These are phyloP conservation scores for Aelia acuminata DNA, from an alignment of 2,888 invertebrate species.

Conservation along the genomic window DNA sequence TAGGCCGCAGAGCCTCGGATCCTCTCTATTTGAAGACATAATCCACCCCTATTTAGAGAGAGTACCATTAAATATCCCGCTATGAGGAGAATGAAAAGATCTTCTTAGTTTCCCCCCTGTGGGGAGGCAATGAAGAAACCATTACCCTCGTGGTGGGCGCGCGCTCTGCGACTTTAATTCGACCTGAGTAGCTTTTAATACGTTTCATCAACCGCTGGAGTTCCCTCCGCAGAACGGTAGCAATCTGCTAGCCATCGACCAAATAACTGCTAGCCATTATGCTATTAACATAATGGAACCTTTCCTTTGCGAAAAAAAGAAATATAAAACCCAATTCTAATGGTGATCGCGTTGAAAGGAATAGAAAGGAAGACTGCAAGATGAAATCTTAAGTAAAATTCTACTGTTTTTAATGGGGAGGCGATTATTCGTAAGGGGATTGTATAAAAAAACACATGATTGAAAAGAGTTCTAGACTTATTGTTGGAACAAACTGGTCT, in stretches of 20 bases:
- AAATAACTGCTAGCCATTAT: not conserved
- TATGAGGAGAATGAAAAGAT: slow-evolving; percentile 13
- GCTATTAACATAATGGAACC: not conserved
- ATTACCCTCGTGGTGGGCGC: not conserved
- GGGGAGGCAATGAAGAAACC: not conserved
- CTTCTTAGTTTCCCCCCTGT: not conserved
- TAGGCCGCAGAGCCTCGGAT: not conserved
- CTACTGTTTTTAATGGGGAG: no score
- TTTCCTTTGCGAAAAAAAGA: not conserved
- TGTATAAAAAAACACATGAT: no score
- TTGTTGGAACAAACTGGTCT: no score
- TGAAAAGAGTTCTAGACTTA: no score
- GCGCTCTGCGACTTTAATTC: not conserved
- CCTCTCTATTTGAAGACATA: not conserved
- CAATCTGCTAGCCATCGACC: not conserved
- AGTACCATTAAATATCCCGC: slow-evolving; percentile 5
- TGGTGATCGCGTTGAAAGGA: not conserved
- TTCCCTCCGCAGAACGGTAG: not conserved
- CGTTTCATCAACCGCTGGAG: not conserved
- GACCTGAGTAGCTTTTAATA: slow-evolving; percentile 28
- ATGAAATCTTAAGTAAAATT: no score
- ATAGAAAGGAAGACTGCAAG: no score
- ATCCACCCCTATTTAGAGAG: not conserved
- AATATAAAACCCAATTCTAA: no score
- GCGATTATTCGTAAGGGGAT: no score